These are phyloP conservation scores for Listronotus oregonensis DNA, from an alignment of 1,140 invertebrate genomes.

Conservation along the genomic window DNA sequence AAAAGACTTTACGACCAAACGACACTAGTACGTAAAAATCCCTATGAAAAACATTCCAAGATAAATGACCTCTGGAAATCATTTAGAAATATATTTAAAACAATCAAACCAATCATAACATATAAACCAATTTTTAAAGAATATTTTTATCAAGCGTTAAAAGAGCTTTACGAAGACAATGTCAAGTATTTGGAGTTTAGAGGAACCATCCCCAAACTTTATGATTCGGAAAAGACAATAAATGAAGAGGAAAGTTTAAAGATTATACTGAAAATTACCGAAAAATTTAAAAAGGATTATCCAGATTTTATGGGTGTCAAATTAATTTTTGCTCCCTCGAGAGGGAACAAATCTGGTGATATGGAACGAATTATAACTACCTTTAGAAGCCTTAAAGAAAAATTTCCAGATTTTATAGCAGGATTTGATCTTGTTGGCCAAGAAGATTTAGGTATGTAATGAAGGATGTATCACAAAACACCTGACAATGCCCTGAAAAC, in stretches of 20 bases:
- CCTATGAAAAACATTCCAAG: no score
- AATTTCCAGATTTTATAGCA: slow-evolving; percentile 65
- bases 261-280: slow-evolving; percentile 59
- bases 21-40: no score
- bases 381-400: slow-evolving; percentile 50
- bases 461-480: no score
- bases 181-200: slow-evolving; percentile 79
- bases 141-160: neutral
- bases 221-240: slow-evolving; percentile 62
- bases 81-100: no score
- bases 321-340: slow-evolving; percentile 64
- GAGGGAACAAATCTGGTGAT: slow-evolving; percentile 51
- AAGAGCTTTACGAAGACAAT: slow-evolving; percentile 75
- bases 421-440: slow-evolving; percentile 80
- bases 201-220: slow-evolving; percentile 57
- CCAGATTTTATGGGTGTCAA: slow-evolving; percentile 68
- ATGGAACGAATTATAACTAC: slow-evolving; percentile 48
- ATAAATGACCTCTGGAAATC: no score
- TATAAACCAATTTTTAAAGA: neutral
- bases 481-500: no score
- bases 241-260: slow-evolving; percentile 52
- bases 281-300: slow-evolving; percentile 60
- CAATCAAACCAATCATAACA: neutral
- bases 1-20: no score
- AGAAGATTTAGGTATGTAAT: slow-evolving; percentile 67